Evolutionary conservation across 2,888 invertebrate species (phyloP).

Genomic region (Hirudinaria manillensis): DNA sequence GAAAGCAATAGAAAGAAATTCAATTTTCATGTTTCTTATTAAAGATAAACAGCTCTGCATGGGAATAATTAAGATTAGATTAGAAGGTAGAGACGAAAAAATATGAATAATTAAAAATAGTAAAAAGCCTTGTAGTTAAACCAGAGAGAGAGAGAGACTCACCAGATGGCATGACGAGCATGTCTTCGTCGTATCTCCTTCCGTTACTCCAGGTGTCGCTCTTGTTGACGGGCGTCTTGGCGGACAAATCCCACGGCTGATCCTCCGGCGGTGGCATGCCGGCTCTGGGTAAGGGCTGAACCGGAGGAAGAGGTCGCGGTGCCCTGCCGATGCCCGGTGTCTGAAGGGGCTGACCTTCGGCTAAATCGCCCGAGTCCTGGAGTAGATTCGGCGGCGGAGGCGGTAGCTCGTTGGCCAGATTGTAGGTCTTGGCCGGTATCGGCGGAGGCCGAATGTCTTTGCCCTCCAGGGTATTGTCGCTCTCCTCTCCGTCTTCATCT

Average conservation of each 20-base stretch:
- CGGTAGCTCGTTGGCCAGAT: conserved; percentile 16
- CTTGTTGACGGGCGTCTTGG: conserved; percentile 16
- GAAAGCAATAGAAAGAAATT: too few species aligned
- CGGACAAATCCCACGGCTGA: conserved; percentile 10
- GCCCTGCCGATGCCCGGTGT: neutral
- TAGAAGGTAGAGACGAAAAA: neutral
- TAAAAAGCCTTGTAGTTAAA: neutral
- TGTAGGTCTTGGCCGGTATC: conserved; percentile 29
- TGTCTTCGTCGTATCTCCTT: conserved; percentile 12
- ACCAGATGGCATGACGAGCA: conserved; percentile 15
- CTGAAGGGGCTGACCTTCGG: neutral
- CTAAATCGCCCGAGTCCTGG: neutral
- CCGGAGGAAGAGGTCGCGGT: neutral
- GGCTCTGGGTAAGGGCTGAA: neutral
- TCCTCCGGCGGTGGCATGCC: neutral
- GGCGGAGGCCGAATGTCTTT: conserved; percentile 17
- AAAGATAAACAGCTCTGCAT: too few species aligned
- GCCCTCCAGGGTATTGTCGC: conserved; percentile 24
- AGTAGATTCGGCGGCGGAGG: conserved; percentile 26
- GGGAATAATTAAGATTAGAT: too few species aligned
- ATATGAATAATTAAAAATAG: neutral
- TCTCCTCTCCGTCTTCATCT: neutral
- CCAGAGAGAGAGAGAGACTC: neutral
- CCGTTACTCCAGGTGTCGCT: conserved; percentile 18
- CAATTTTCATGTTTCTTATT: too few species aligned